Evolutionary conservation across 2,797 vertebrate genomes (phyloP), one percentile per base, ranked within the genome.

Genomic region (Adrianichthys oophorus): DNA sequence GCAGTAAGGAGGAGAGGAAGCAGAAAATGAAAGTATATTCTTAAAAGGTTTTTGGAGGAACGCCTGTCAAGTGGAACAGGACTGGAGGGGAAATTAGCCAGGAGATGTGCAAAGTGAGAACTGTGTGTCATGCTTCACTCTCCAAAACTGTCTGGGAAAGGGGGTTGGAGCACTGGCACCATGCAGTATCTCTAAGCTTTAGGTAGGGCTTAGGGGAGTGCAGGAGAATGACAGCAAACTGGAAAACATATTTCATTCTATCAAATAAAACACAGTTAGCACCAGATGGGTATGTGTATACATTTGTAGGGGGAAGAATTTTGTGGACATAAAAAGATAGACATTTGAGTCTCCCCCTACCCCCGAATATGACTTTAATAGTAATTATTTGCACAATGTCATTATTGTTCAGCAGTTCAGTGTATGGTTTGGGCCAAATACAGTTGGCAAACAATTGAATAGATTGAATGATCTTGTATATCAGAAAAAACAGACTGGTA

Each of bases 21-120:
- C 59, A 40, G 76, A 82, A 87, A 87, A 85, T 80, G 65, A 80
- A 85, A 83, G 78, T 70, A 67, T 85, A 82, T 67, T 60, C 59
- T 48, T 81, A 82, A 87, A 84, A 85, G 83, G 58, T 81, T 82
- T 86, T 82, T 70, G 62, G 68, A 70, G 68, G 47, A 85, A 81
- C 10, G 79, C 72, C 68, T 84, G 65, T 89, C 77, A 80, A 85
- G 85, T 86, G 79, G 80, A 89, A 87, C 78, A 16, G 32, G 72
- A 73, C 72, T 74, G 46, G 71, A 76, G 74, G 80, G 79, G 46
- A 76, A 87, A 89, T 83, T 81, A 85, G 78, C 79, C 65, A 56
- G 72, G 78, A 80, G 83, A 85, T 76, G 82, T 72, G 82, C 78
- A 79, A 72, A 82, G 72, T 47, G 72, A 83, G 65, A 12, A n/a